Evolutionary conservation across 2,888 invertebrate genomes (phyloP).

Genomic region (Pseudanteris insignis): DNA sequence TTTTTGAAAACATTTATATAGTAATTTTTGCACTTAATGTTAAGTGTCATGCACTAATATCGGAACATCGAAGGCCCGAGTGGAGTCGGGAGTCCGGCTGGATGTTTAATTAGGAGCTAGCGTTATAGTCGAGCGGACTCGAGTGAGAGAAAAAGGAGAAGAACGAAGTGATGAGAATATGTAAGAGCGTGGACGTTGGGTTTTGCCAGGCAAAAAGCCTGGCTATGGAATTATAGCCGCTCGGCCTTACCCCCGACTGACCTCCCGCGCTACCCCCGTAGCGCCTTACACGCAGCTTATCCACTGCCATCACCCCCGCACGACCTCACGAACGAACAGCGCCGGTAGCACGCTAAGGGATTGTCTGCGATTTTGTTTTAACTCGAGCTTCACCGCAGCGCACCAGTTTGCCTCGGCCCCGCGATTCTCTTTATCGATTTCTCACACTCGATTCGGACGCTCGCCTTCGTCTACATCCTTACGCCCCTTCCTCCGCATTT

Average conservation of each 20-base stretch:
- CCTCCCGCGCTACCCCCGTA: conserved; percentile 41
- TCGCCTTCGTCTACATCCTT: too few species aligned
- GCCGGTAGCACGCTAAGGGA: conserved; percentile 60
- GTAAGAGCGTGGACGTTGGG: conserved; percentile 38
- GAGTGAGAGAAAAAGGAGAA: conserved; percentile 43
- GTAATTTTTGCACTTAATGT: too few species aligned
- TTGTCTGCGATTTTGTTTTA: conserved; percentile 64
- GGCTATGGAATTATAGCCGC: conserved; percentile 49
- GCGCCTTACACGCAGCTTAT: conserved; percentile 55
- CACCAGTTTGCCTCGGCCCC: conserved; percentile 50
- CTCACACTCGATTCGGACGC: conserved; percentile 54
- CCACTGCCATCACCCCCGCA: conserved; percentile 58
- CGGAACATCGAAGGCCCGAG: conserved; percentile 63
- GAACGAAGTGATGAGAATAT: conserved; percentile 36
- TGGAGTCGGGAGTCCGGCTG: conserved; percentile 60
- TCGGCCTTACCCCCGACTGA: conserved; percentile 46
- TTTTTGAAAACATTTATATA: too few species aligned
- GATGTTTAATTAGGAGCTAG: conserved; percentile 66
- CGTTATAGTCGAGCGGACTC: conserved; percentile 51
- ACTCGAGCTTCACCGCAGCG: conserved; percentile 47
- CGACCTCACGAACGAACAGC: conserved; percentile 53
- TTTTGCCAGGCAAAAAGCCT: conserved; percentile 42
- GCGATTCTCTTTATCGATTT: conserved; percentile 65
- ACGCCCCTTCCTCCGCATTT: conserved; percentile 19
- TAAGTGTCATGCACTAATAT: too few species aligned